Conservation (phyloP, 2,888 invertebrate genomes). For the Chloroclysta siterata region DNA sequence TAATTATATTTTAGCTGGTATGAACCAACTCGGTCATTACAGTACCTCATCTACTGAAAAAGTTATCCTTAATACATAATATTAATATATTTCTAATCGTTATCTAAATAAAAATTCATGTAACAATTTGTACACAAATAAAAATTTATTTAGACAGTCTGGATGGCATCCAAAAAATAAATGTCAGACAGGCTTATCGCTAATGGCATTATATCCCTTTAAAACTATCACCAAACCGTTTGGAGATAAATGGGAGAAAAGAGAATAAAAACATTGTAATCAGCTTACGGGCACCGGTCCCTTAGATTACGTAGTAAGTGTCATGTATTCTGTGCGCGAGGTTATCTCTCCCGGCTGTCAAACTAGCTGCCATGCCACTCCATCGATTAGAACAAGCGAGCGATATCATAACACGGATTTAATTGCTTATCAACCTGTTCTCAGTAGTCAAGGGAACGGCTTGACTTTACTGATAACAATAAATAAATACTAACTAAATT, state of each 20-base stretch:
- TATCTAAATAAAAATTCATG: conserved; percentile 34
- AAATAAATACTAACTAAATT: not conserved
- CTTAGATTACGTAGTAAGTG: conserved; percentile 5
- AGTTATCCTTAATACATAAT: not conserved
- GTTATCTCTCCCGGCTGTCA: conserved; percentile 26
- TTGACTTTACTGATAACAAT: conserved; percentile 4
- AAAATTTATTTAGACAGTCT: conserved; percentile 41
- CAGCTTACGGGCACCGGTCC: conserved; percentile 45
- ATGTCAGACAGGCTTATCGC: conserved; percentile 53
- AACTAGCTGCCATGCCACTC: conserved; percentile 15
- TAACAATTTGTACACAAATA: conserved; percentile 40
- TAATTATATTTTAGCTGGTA: no score
- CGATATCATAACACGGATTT: conserved; percentile 19
- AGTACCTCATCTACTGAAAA: no score
- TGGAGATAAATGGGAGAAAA: conserved; percentile 50
- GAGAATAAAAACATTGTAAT: conserved; percentile 59
- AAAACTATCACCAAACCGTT: conserved; percentile 55
- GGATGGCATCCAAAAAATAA: conserved; percentile 45
- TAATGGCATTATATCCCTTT: conserved; percentile 53
- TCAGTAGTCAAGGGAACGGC: conserved; percentile 10
- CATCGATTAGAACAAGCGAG: conserved; percentile 13
- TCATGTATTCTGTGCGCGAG: conserved; percentile 15
- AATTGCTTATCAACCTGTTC: conserved; percentile 18
- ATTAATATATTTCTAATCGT: conserved; percentile 23
- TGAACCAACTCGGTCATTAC: no score